These are phyloP conservation scores for Macrosiphum euphorbiae DNA, from an alignment of 2,888 invertebrate species.

Conservation along the genomic window DNA sequence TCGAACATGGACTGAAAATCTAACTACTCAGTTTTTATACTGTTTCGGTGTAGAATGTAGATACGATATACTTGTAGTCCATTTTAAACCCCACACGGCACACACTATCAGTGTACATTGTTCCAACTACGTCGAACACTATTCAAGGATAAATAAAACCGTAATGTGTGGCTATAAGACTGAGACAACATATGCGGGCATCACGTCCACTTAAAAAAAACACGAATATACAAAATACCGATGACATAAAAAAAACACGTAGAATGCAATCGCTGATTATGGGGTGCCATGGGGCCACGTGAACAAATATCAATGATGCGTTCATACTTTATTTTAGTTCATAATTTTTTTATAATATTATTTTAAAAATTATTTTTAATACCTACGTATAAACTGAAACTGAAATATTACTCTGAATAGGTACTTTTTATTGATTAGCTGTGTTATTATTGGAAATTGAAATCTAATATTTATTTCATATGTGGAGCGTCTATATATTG, in stretches of 20 bases:
- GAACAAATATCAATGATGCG: not conserved
- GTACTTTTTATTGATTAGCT: not conserved
- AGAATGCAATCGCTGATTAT: not conserved
- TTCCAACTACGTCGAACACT: not conserved
- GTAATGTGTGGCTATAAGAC: not conserved
- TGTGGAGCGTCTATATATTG: not conserved
- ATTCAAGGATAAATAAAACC: conserved; percentile 3
- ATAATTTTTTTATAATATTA: not conserved
- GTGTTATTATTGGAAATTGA: not conserved
- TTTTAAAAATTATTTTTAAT: not conserved
- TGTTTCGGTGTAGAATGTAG: not conserved
- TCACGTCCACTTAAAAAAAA: not conserved
- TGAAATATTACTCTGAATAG: not conserved
- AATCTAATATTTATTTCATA: not conserved
- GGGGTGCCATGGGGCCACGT: not conserved
- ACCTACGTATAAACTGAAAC: not conserved
- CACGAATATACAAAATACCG: not conserved
- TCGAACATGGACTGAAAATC: not conserved
- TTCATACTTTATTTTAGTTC: not conserved
- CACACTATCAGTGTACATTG: not conserved
- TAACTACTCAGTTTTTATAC: not conserved
- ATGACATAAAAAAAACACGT: not conserved
- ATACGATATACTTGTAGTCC: not conserved
- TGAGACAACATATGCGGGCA: not conserved
- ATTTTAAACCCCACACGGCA: not conserved